Conservation (phyloP, 2,113 vertebrate genomes). For the Cyprichromis sp. region DNA sequence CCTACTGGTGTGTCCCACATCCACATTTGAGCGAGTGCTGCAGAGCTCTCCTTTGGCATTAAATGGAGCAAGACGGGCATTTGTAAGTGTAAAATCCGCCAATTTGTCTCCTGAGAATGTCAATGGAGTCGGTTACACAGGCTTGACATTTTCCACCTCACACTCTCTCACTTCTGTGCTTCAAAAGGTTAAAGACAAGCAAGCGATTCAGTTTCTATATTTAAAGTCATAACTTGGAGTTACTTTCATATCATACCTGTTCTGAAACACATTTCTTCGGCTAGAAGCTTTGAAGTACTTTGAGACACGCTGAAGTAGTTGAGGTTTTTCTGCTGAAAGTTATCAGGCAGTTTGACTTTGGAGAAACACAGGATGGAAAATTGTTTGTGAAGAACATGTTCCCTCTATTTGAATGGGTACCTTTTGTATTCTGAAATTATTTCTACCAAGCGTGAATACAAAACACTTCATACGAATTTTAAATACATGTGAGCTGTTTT, state of each 20-base stretch:
- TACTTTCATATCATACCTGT: slow-evolving; percentile 24
- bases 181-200: slow-evolving; percentile 44
- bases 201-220: slow-evolving; percentile 21
- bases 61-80: slow-evolving; percentile 56
- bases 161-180: background rate
- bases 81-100: slow-evolving; percentile 51
- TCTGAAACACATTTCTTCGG: slow-evolving; percentile 2
- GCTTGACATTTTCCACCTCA: slow-evolving; percentile 54
- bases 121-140: slow-evolving; percentile 52
- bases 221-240: slow-evolving; percentile 26
- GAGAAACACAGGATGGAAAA: background rate
- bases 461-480: background rate
- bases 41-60: slow-evolving; percentile 44
- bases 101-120: slow-evolving; percentile 64
- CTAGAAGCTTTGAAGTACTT: background rate
- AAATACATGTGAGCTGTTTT: background rate
- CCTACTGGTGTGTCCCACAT: slow-evolving; percentile 30
- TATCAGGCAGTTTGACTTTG: background rate
- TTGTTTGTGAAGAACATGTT: background rate
- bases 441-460: background rate
- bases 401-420: background rate
- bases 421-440: background rate
- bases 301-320: background rate
- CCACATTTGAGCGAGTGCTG: background rate
- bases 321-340: background rate